Evolutionary conservation across 2,113 vertebrate genomes (phyloP).

Genomic region (Lophius piscatorius): DNA sequence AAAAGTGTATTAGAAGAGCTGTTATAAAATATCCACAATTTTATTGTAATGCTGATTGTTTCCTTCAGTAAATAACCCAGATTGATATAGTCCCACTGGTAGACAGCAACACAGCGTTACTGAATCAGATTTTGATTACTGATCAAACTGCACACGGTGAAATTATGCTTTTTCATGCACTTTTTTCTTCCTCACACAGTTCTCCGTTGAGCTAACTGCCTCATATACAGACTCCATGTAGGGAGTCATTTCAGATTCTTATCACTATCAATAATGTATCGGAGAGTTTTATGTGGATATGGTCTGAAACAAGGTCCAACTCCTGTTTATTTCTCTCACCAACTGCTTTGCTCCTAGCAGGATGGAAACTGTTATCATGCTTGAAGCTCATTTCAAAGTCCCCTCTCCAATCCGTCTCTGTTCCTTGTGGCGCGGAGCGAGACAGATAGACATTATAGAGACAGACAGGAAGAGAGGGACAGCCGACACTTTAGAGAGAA

Average conservation of each 20-base stretch:
- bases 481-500: slow-evolving; percentile 61
- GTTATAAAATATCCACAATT: no score
- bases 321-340: slow-evolving; percentile 39
- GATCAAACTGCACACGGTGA: slow-evolving; percentile 19
- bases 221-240: slow-evolving; percentile 18
- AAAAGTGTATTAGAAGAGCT: no score
- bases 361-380: slow-evolving; percentile 31
- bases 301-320: slow-evolving; percentile 24
- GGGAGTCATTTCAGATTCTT: slow-evolving; percentile 39
- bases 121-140: slow-evolving; percentile 2
- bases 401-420: slow-evolving; percentile 19
- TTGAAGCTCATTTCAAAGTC: slow-evolving; percentile 37
- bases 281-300: no score
- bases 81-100: slow-evolving; percentile 13
- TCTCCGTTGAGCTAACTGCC: slow-evolving; percentile 36
- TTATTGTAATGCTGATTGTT: not conserved
- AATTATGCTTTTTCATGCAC: slow-evolving; percentile 33
- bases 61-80: not conserved
- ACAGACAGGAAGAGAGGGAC: slow-evolving; percentile 34
- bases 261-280: no score
- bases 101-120: slow-evolving; percentile 21
- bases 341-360: slow-evolving; percentile 36
- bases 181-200: slow-evolving; percentile 19
- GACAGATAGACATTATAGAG: slow-evolving; percentile 43
- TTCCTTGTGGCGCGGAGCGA: slow-evolving; percentile 32